These are phyloP conservation scores for Notocelia uddmanniana DNA, from an alignment of 2,888 invertebrate species.

Conservation along the genomic window DNA sequence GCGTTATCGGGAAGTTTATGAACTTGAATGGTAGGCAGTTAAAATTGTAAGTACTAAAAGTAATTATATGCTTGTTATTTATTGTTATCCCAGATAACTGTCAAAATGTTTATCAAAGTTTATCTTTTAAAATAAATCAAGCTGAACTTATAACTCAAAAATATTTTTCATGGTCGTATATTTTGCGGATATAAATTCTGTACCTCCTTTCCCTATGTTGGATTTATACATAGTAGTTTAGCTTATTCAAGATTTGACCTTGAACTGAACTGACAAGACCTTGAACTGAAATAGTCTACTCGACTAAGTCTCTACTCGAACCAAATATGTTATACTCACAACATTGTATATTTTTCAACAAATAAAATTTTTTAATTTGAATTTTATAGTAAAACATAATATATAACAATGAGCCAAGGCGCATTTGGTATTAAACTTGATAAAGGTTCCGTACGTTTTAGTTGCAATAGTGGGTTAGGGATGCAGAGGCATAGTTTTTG, in stretches of 20 bases:
- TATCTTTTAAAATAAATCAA: slow-evolving; percentile 12
- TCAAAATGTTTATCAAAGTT: not conserved
- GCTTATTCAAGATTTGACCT: not conserved
- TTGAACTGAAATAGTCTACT: not conserved
- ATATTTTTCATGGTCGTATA: slow-evolving; percentile 5
- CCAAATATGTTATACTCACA: slow-evolving; percentile 8
- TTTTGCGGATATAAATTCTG: not conserved
- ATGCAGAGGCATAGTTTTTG: not conserved
- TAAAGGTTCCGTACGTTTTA: slow-evolving; percentile 21
- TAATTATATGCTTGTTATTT: not conserved
- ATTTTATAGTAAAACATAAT: slow-evolving; percentile 5
- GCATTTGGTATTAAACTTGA: not conserved
- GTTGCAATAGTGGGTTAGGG: not conserved
- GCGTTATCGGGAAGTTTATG: too few relatives aligned
- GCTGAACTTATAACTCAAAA: not conserved
- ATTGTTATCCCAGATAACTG: not conserved
- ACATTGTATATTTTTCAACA: slow-evolving; percentile 23
- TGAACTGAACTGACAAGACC: too few relatives aligned
- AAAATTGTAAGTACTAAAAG: too few relatives aligned
- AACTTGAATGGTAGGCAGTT: too few relatives aligned
- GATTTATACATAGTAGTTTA: not conserved
- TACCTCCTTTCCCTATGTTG: not conserved
- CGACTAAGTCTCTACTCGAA: too few relatives aligned
- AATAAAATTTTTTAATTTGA: too few relatives aligned
- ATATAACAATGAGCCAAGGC: slow-evolving; percentile 15